These are phyloP conservation scores for Arnoldichthys spilopterus DNA, from an alignment of 2,797 vertebrate genomes.

Conservation along the genomic window DNA sequence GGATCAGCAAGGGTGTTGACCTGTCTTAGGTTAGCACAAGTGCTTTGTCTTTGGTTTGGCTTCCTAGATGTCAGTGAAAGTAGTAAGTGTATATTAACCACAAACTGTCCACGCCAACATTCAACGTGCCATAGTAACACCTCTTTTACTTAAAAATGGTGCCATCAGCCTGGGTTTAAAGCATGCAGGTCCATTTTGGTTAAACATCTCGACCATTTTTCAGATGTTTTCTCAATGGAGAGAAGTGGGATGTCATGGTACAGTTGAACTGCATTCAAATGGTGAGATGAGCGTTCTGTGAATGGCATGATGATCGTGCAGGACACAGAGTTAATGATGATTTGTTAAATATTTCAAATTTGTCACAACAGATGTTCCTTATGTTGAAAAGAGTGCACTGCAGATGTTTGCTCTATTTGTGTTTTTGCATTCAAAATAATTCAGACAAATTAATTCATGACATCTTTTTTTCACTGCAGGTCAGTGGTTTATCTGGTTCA, in stretches of 20 bases:
- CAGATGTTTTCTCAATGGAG: neutral
- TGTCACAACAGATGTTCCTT: neutral
- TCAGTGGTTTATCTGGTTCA: conserved; percentile 7
- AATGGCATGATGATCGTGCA: neutral
- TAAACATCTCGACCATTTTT: neutral
- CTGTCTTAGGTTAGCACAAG: neutral
- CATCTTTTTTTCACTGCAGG: conserved; percentile 12
- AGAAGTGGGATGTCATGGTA: conserved; percentile 65
- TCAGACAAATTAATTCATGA: conserved; percentile 26
- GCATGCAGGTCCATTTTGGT: conserved; percentile 19
- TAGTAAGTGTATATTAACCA: conserved; percentile 15
- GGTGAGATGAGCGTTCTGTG: conserved; percentile 46
- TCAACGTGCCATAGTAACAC: conserved; percentile 2
- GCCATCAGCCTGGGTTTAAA: conserved; percentile 6
- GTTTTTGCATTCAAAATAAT: conserved; percentile 5
- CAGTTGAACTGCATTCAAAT: conserved; percentile 72
- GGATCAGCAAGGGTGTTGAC: neutral
- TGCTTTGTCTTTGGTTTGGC: conserved; percentile 1
- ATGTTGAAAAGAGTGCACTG: conserved; percentile 6
- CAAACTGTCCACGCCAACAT: neutral
- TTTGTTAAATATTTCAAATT: neutral
- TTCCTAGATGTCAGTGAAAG: conserved; percentile 9
- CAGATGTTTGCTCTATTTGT: conserved; percentile 13
- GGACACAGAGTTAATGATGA: neutral
- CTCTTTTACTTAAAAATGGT: neutral